Evolutionary conservation across 2,888 invertebrate genomes (phyloP).

Genomic region (Drosophila kanekoi): DNA sequence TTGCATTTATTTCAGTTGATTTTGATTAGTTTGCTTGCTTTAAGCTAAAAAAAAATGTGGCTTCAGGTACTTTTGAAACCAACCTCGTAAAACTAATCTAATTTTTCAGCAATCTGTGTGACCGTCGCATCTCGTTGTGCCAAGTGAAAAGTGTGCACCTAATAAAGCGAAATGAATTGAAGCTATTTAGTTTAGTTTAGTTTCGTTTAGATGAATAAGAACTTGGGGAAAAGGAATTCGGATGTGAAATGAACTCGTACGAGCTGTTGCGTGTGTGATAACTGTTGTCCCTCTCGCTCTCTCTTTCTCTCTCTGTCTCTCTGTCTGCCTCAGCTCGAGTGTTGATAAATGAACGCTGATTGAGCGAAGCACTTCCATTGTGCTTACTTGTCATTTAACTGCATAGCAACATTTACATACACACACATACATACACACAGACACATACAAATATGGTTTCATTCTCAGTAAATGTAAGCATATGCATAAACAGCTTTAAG

Average conservation of each 20-base stretch:
- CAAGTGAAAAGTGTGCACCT: conserved; percentile 51
- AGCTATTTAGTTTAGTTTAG: conserved; percentile 59
- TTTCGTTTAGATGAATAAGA: conserved; percentile 31
- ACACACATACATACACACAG: too few relatives aligned
- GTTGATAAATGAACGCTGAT: conserved; percentile 15
- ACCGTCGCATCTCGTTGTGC: conserved; percentile 47
- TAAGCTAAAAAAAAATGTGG: too few relatives aligned
- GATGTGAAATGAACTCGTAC: conserved; percentile 26
- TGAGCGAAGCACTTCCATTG: conserved; percentile 7
- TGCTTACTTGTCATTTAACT: conserved; percentile 2
- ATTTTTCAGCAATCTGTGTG: conserved; percentile 37
- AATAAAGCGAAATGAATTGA: conserved; percentile 67
- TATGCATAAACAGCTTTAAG: conserved; percentile 28
- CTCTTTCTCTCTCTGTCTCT: neutral
- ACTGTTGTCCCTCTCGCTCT: neutral
- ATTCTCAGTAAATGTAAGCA: neutral
- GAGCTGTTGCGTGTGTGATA: conserved; percentile 2
- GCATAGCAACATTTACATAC: neutral
- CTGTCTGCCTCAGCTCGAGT: neutral
- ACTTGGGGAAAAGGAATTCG: conserved; percentile 25
- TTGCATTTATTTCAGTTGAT: too few relatives aligned
- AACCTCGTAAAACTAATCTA: conserved; percentile 26
- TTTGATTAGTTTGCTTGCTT: too few relatives aligned
- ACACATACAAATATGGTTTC: neutral
- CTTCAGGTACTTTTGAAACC: neutral